Conservation (phyloP, 2,113 vertebrate species). For the Aix galericulata region DNA sequence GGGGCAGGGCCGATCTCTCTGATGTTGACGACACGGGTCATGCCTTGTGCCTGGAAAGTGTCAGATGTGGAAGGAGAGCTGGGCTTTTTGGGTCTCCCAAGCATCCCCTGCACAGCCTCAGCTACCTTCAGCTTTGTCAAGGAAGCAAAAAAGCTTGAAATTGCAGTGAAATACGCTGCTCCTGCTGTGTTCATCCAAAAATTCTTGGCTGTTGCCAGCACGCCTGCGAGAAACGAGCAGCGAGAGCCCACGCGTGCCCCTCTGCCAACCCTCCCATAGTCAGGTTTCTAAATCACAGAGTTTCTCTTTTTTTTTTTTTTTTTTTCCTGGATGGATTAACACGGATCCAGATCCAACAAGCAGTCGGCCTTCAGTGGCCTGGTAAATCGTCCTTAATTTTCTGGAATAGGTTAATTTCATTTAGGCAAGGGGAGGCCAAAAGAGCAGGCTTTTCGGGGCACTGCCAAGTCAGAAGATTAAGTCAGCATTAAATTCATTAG, state of each 20-base stretch:
- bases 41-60: not conserved
- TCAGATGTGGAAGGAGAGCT: not conserved
- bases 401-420: slow-evolving; percentile 37
- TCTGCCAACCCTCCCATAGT: not conserved
- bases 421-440: slow-evolving; percentile 6
- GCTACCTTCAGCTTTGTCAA: not conserved
- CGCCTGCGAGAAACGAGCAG: not conserved
- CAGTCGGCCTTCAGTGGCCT: slow-evolving; percentile 14
- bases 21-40: not conserved
- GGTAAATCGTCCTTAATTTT: slow-evolving; percentile 54
- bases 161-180: not conserved
- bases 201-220: not conserved
- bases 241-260: not conserved
- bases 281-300: not conserved
- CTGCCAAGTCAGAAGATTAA: slow-evolving; percentile 30
- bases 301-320: not conserved
- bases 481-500: slow-evolving; percentile 44
- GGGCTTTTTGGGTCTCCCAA: not conserved
- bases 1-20: not conserved
- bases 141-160: not conserved
- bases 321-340: not conserved
- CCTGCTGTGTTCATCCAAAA: not conserved
- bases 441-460: not conserved
- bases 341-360: not conserved
- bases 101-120: not conserved